Base-by-base conservation (phyloP, 2,888 invertebrate genomes). In the Hedya salicella region DNA sequence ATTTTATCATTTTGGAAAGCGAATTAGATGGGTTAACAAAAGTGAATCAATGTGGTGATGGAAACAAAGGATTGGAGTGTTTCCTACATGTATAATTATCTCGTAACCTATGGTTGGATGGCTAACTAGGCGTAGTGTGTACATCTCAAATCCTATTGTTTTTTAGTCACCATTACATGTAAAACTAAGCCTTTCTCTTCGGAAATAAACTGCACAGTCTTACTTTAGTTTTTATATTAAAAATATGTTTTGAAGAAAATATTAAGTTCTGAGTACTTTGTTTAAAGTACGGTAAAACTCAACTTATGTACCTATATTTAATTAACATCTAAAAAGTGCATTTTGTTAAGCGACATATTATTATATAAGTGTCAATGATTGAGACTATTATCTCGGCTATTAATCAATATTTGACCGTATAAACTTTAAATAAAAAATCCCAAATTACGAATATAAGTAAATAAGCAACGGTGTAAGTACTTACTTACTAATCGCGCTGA, bases 41-140 rank as follows among this genome's bases (percentile, higher is more conserved):
- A 21, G 3, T 19, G 46, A 46, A 53, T 46, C 8, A 5, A n/a
- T 50, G 21, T 36, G 32, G 13, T 13, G 19, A 14, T 17, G 1
- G 32, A 59, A 46, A 60, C 59, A 60, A 53, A 65, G 59, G 50
- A 59, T 54, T 62, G 25, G 48, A 30, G 17, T 30, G 39, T 56
- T 63, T 59, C 40, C 52, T 59, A 57, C 50, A 63, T 57, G 63
- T 46, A 67, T 57, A 68, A 53, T 67, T 42, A 40, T 54, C 49
- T 65, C 54, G 21, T 64, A 66, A 62, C 78, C 71, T 73, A 69
- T 74, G 79, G 73, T 73, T 77, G 73, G 81, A 67, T 86, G 83
- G 80, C 68, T 80, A 89, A 82, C 77, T 87, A 83, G 88, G 86
- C 76, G 83, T 81, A 74, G 80, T 78, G 76, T 78, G 81, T 86